Conservation (phyloP, 2,888 invertebrate genomes). For the Calliphora vomitoria region DNA sequence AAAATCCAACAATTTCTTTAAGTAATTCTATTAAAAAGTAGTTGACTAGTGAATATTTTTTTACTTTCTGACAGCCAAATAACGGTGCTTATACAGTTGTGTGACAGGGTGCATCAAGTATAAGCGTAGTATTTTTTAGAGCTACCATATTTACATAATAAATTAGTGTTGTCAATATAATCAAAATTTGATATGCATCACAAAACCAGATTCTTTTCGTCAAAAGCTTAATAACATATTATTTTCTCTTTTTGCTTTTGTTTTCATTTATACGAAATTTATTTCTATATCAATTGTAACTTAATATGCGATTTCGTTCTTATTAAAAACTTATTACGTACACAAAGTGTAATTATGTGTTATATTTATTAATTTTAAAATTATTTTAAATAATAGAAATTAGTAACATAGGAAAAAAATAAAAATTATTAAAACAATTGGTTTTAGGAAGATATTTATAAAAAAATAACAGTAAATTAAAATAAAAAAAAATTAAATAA, state of each 20-base stretch:
- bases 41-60: background rate
- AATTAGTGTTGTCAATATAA: no score
- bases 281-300: conserved; percentile 56
- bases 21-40: background rate
- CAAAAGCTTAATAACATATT: conserved; percentile 31
- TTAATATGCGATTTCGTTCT: conserved; percentile 43
- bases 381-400: conserved; percentile 58
- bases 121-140: background rate
- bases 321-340: conserved; percentile 59
- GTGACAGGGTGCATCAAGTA: conserved; percentile 14
- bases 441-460: conserved; percentile 28
- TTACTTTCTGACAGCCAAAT: conserved; percentile 17
- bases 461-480: conserved; percentile 51
- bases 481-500: conserved; percentile 29
- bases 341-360: conserved; percentile 56
- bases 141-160: conserved; percentile 10
- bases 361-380: conserved; percentile 44
- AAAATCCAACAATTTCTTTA: background rate
- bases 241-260: conserved; percentile 25
- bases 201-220: no score
- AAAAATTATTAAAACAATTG: conserved; percentile 38
- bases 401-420: conserved; percentile 31
- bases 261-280: conserved; percentile 61
- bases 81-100: conserved; percentile 28
- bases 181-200: no score